Conservation (phyloP, 2,797 vertebrate genomes). For the Ispidina picta region DNA sequence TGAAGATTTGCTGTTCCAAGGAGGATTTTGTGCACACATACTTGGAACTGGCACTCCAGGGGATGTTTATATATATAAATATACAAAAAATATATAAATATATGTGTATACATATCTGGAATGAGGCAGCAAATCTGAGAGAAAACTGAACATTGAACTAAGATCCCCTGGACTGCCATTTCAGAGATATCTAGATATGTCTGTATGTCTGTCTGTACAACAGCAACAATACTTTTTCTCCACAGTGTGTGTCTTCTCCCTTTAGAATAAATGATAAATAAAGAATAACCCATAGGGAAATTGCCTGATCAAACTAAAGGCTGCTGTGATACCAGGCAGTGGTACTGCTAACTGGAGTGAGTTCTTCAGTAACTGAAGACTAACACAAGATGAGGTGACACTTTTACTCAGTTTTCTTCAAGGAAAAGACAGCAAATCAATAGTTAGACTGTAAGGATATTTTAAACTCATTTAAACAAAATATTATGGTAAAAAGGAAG, state of each 20-base stretch:
- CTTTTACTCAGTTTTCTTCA: conserved; percentile 19
- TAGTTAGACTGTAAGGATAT: not conserved
- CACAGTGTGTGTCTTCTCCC: not conserved
- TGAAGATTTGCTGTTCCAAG: not conserved
- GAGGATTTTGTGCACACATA: not conserved
- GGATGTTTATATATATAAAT: not conserved
- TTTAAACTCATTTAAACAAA: conserved; percentile 11
- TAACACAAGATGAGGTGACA: not conserved
- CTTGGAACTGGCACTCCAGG: not conserved
- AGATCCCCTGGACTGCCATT: not conserved
- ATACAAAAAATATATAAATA: no score
- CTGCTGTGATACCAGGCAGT: not conserved
- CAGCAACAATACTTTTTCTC: not conserved
- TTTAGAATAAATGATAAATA: not conserved
- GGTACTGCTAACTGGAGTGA: not conserved
- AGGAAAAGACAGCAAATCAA: not conserved
- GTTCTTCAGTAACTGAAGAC: not conserved
- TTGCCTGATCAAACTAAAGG: not conserved
- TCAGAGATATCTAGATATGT: not conserved
- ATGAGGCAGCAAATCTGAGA: not conserved
- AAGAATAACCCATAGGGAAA: not conserved
- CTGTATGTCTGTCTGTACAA: not conserved
- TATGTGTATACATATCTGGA: not conserved
- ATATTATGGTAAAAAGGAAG: not conserved
- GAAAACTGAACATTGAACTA: not conserved